Base-by-base conservation (phyloP, 2,797 vertebrate genomes). In the Xenops minutus region DNA sequence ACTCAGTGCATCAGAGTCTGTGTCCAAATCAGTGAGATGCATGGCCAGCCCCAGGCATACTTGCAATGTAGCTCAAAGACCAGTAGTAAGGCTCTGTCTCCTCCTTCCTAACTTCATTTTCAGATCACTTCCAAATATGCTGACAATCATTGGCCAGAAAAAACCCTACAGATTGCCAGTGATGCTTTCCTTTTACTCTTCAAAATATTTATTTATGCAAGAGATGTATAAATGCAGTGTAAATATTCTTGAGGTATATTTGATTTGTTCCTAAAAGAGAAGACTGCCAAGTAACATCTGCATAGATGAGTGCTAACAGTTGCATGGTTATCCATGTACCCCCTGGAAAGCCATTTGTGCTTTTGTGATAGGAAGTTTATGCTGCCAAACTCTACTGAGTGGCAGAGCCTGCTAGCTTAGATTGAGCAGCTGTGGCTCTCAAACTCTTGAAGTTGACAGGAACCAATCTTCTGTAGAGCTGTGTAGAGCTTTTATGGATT, bases 361-460 rank as follows among this genome's bases (percentile, higher is more conserved):
- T 46, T 46, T 12, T 22, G 44, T 46, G 44, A 22, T 46, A 46
- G 44, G 64, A 94, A 69, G 13, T 34, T 79, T 69, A 41, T n/a
- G 61, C 72, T 77, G 44, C 75, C 41, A 68, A 77, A 56, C 10
- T 32, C 20, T 14, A 26, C 7, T 19, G 46, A 54, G 52, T 1
- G 2, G 61, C 85, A 83, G 41, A 91, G 55, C 71, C 72, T 91
- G 18, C 71, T 59, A 72, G 73, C 59, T 92, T 56, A 87, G 59
- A 44, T 23, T 49, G 41, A 41, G 21, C 2, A 1, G 46, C 59
- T 62, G 39, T 3, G 13, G 44, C 69, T 86, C 29, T 73, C 46
- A 61, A 32, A 46, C 17, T 88, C 46, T 62, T 62, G 15, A 80
- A 78, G 75, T 67, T 59, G 54, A 66, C 85, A 83, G 58, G 7